phyloP scores from a whole-genome alignment of 2,113 vertebrate species.

The Progne subis region DNA sequence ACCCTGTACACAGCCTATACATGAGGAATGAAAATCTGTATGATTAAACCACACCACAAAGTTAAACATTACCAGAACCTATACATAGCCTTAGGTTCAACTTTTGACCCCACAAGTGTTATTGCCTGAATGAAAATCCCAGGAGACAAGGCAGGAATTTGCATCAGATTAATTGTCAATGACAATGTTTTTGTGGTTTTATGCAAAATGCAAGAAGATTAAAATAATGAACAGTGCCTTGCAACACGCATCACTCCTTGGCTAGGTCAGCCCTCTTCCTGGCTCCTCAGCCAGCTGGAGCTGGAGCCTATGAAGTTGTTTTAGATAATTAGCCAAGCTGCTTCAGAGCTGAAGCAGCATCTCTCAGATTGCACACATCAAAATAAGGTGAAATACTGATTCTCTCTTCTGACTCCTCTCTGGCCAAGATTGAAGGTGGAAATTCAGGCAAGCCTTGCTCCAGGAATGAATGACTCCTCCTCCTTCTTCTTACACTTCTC shows the following conservation, averaged over 20 bases:
- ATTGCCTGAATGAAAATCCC: slow-evolving; percentile 12
- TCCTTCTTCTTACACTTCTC: not conserved
- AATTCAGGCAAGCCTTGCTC: not conserved
- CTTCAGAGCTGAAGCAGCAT: not conserved
- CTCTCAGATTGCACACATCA: not conserved
- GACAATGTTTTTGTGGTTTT: not conserved
- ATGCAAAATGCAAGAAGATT: slow-evolving; percentile 26
- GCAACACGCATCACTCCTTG: not conserved
- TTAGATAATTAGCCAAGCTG: not conserved
- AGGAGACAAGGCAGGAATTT: slow-evolving; percentile 33
- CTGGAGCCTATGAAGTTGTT: not conserved
- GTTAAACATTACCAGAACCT: slow-evolving; percentile 46
- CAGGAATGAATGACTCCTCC: not conserved
- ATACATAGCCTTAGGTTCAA: slow-evolving; percentile 39
- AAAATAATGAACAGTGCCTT: not conserved
- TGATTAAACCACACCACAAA: slow-evolving; percentile 39
- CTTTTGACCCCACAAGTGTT: slow-evolving; percentile 19
- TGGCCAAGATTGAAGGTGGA: not conserved
- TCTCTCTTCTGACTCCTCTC: not conserved
- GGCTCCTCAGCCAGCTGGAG: not conserved
- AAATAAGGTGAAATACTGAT: not conserved
- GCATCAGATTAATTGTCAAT: slow-evolving; percentile 41
- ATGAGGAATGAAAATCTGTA: slow-evolving; percentile 1
- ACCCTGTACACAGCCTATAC: not conserved
- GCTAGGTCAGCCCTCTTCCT: not conserved